Base-by-base conservation (phyloP, 2,797 vertebrate species). In the Okamejei kenojei region DNA sequence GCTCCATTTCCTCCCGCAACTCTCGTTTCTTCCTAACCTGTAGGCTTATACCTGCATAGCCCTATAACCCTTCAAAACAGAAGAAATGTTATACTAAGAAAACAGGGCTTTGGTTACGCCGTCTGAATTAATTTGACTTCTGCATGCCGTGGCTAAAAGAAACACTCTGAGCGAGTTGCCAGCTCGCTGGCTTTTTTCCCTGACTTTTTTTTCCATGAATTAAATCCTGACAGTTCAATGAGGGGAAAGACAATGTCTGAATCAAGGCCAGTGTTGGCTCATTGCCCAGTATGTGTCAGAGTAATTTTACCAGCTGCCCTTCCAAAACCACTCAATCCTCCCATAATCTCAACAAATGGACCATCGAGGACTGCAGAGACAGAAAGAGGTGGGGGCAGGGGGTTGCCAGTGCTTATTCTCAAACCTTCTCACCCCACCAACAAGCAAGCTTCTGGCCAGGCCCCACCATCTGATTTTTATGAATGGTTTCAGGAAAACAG, bases 161-260 rank as follows among this genome's bases (percentile, higher is more conserved):
- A 96, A 95, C 94, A 94, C 95, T 95, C 95, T 95, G 96, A 96
- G 95, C 96, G 95, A 95, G 95, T 96, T 97, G 96, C 97, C 96
- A 97, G 94, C 95, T 96, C 95, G 94, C 96, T 96, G 96, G 95
- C 95, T 96, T 96, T 76, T 71, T 71, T 71, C 68, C 68, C 68
- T 71, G 68, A 71, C 68, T 54, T 71, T 71, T 71, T 54, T 84
- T 74, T 74, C 96, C 96, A 96, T 97, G 96, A 97, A 97, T 97
- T 96, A 97, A 96, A 95, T 96, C 96, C 96, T 96, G 96, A 97
- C 96, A 96, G 96, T 97, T 97, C 96, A 97, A 96, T 96, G 96
- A 96, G 95, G 94, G 95, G 95, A 95, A 96, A 97, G 96, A 97
- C 96, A 97, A 97, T 97, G 95, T 96, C 96, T 97, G 97, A 97